Base-by-base conservation (phyloP, 1,140 invertebrate species). In the Diachasma alloeum region DNA sequence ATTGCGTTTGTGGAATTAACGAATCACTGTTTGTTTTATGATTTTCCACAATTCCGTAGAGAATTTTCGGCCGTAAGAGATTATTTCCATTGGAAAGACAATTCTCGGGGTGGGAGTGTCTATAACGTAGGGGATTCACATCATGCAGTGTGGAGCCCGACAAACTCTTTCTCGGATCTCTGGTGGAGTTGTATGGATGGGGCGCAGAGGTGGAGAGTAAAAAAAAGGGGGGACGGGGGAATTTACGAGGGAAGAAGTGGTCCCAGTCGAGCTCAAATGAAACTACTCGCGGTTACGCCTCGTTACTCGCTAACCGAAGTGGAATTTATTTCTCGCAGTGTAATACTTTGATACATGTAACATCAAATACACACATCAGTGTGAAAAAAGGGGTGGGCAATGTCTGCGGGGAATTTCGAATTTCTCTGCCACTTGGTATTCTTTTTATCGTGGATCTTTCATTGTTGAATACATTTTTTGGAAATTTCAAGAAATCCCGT, bases 241-340 rank as follows among this genome's bases (percentile, higher is more conserved):
- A 74, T 77, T 69, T 77, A 77, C 71, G 76, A 77, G 63, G 37
- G 44, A 70, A 72, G 53, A 63, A 74, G 53, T 75, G 26, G 68
- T 36, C 46, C 72, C 63, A 67, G 73, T 48, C 46, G 48, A 74
- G 69, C 42, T 78, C 15, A 75, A 75, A 78, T 78, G 77, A 74
- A 78, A 78, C 72, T 78, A 78, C 69, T 56, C 15, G 68, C 46
- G 53, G 37, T 67, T 71, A 75, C 42, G 77, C 72, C 72, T 78
- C 77, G 73, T 78, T 78, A 78, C 72, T 78, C 26, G 77, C 72
- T 78, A 75, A 78, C 77, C 72, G 72, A 78, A 75, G 66, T 67
- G 77, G 77, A 78, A 75, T 78, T 78, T 67, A 78, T 78, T 75
- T 67, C 67, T 39, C 70, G 71, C 26, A 22, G 13, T 73, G 78